Evolutionary conservation across 64 coral and sea anemone genomes (phyloP).

Genomic region (Astreopora myriophthalma): DNA sequence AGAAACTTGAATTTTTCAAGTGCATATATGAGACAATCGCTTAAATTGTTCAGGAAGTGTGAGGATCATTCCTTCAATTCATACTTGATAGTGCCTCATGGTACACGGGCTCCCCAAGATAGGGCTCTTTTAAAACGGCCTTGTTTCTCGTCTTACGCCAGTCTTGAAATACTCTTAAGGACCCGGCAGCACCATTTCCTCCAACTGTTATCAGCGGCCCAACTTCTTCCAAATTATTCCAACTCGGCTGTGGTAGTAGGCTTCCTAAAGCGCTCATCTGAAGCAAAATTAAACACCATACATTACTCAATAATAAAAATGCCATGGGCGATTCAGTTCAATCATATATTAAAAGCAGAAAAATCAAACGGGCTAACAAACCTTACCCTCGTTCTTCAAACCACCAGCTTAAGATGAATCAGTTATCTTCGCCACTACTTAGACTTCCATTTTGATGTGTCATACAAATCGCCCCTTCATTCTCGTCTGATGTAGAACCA

Average conservation of each 20-base stretch:
- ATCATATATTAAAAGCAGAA: background rate
- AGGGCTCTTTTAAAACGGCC: background rate
- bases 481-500: background rate
- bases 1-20: no score
- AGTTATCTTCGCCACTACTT: background rate
- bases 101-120: background rate
- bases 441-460: conserved; percentile 4
- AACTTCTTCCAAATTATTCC: conserved; percentile 18
- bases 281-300: background rate
- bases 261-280: conserved; percentile 22
- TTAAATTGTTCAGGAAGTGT: no score
- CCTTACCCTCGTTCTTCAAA: conserved; percentile 21
- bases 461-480: conserved; percentile 1
- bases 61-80: no score
- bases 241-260: conserved; percentile 18
- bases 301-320: background rate
- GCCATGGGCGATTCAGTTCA: background rate
- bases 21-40: no score
- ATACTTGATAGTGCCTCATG: background rate
- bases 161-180: background rate
- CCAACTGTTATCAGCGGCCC: background rate
- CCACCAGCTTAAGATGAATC: conserved; percentile 25
- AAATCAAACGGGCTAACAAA: conserved; percentile 10
- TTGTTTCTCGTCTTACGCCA: background rate
- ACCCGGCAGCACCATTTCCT: background rate